These are phyloP conservation scores for Empis stercorea DNA, from an alignment of 2,888 invertebrate genomes.

Conservation along the genomic window DNA sequence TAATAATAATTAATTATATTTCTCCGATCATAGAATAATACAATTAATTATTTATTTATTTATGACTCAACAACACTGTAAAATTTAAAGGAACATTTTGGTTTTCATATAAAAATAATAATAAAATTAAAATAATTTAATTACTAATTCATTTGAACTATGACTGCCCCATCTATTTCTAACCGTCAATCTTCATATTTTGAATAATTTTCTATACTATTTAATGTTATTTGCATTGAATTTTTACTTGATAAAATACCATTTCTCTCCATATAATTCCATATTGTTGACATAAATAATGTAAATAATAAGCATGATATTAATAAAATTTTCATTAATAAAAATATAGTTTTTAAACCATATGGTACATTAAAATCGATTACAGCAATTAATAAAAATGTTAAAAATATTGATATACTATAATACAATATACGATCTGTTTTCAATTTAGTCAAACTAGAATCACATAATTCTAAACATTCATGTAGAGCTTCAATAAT, in stretches of 20 bases:
- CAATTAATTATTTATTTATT: too few relatives aligned
- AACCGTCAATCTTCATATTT: not conserved
- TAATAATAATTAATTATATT: too few relatives aligned
- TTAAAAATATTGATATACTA: constrained; percentile 24
- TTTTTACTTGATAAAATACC: constrained; percentile 61
- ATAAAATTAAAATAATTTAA: too few relatives aligned
- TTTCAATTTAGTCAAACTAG: constrained; percentile 26
- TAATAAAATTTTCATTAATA: constrained; percentile 47
- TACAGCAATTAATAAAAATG: constrained; percentile 24
- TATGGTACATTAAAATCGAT: constrained; percentile 27
- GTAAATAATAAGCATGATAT: constrained; percentile 54
- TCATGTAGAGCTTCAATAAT: constrained; percentile 20
- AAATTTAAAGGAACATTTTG: too few relatives aligned
- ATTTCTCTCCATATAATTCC: constrained; percentile 71
- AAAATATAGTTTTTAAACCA: constrained; percentile 35
- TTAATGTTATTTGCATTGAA: constrained; percentile 47
- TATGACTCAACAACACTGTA: too few relatives aligned
- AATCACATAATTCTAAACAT: constrained; percentile 28
- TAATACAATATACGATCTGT: constrained; percentile 30
- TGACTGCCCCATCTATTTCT: not conserved
- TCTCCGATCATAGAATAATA: too few relatives aligned
- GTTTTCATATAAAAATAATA: too few relatives aligned
- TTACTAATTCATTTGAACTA: not conserved
- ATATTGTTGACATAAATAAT: constrained; percentile 64
- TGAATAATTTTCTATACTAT: constrained; percentile 18